A percentile compares a stretch with the other conserved stretches of the same genome.
Evolutionary conservation across 1,140 invertebrate species (phyloP).

Genomic region (Drosophila varians): DNA sequence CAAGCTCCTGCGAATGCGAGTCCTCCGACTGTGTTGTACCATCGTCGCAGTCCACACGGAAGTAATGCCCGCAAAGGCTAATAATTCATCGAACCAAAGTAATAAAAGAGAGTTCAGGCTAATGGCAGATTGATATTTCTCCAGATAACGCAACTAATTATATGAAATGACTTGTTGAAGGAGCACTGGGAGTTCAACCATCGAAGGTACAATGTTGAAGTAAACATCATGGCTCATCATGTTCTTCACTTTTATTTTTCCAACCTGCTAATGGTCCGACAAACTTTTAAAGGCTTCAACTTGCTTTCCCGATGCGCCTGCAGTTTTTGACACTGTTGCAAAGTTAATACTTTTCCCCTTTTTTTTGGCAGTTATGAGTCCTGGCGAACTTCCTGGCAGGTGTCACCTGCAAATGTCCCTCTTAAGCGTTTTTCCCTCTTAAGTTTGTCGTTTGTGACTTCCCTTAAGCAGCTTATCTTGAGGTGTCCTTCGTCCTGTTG

Average conservation of each 20-base stretch:
- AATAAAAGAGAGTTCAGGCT: too few relatives aligned
- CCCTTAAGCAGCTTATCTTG: background rate
- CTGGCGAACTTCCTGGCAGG: conserved; percentile 30
- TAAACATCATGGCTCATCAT: too few relatives aligned
- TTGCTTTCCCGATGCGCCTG: conserved; percentile 21
- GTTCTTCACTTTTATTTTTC: background rate
- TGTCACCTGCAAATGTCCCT: conserved; percentile 17
- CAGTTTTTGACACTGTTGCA: conserved; percentile 47
- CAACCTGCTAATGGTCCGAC: background rate
- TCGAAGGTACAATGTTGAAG: too few relatives aligned
- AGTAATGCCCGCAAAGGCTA: background rate
- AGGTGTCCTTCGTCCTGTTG: background rate
- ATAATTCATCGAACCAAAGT: too few relatives aligned
- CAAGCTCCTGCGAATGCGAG: conserved; percentile 23
- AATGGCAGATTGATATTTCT: too few relatives aligned
- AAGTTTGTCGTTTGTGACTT: background rate
- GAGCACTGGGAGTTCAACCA: too few relatives aligned
- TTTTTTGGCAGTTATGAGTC: conserved; percentile 13
- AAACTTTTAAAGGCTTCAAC: conserved; percentile 40
- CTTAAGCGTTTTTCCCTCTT: too few relatives aligned
- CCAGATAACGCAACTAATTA: too few relatives aligned
- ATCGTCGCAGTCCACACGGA: conserved; percentile 15
- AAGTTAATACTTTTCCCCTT: conserved; percentile 23
- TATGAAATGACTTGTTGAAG: too few relatives aligned
- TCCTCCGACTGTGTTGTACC: conserved; percentile 18